Evolutionary conservation across 2,797 vertebrate species (phyloP).

Genomic region (Meriones psammophilus): DNA sequence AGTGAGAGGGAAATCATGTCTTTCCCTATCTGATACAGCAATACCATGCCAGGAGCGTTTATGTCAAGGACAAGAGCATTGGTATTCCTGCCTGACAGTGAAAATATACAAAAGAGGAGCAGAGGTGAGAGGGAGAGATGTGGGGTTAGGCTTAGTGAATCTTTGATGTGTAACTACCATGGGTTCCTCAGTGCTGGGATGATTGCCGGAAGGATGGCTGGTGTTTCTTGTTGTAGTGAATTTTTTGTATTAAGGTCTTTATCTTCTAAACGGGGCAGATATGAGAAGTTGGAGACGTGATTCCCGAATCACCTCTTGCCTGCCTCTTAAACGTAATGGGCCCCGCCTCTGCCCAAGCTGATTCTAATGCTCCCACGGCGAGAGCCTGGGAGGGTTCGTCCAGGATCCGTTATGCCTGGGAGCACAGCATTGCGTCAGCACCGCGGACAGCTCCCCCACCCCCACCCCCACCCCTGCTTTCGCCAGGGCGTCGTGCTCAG

Average conservation of each 20-base stretch:
- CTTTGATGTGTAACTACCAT: slow-evolving; percentile 1
- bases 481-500: neutral
- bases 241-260: slow-evolving; percentile 56
- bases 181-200: neutral
- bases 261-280: slow-evolving; percentile 53
- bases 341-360: neutral
- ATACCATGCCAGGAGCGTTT: neutral
- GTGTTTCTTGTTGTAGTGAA: slow-evolving; percentile 42
- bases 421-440: slow-evolving; percentile 49
- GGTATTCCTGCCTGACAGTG: slow-evolving; percentile 45
- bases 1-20: slow-evolving; percentile 12
- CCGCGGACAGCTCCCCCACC: slow-evolving; percentile 74
- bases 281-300: neutral
- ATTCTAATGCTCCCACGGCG: neutral
- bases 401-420: neutral
- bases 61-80: neutral
- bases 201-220: neutral
- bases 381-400: slow-evolving; percentile 4
- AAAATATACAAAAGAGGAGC: neutral
- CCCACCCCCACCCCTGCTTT: neutral
- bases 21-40: slow-evolving; percentile 44
- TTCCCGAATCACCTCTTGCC: neutral
- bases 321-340: slow-evolving; percentile 17
- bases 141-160: neutral
- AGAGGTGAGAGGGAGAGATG: neutral